phyloP scores from a whole-genome alignment of 2,113 vertebrate species.

The Ophthalmotilapia sp. region DNA sequence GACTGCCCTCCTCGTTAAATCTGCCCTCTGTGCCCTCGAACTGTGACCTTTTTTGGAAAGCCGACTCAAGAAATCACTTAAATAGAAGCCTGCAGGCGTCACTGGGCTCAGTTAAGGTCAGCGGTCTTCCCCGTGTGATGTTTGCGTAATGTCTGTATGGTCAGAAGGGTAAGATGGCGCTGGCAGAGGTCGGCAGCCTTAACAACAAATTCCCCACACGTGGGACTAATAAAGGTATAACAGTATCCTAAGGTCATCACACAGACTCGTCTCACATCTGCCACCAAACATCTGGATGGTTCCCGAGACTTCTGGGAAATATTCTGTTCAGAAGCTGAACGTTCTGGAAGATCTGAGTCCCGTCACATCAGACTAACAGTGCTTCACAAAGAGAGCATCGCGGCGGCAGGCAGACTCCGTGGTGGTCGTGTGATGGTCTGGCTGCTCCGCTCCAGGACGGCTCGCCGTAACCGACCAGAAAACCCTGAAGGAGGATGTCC shows the following conservation, averaged over 20 bases:
- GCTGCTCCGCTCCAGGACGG: not conserved
- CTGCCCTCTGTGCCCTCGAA: not conserved
- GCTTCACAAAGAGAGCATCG: not conserved
- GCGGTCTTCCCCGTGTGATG: not conserved
- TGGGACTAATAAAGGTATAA: not conserved
- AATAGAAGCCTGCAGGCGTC: not conserved
- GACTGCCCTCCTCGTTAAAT: not conserved
- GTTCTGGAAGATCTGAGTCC: not conserved
- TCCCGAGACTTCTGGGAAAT: not conserved
- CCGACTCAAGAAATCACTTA: not conserved
- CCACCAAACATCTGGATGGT: not conserved
- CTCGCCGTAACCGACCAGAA: not conserved
- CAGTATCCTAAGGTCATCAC: rapidly evolving
- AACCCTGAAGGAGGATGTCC: not conserved
- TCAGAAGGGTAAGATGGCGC: not conserved
- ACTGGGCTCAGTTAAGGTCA: not conserved
- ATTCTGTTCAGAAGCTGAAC: not conserved
- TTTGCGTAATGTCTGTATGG: not conserved
- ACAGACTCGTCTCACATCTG: rapidly evolving
- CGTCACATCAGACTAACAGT: not conserved
- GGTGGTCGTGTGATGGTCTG: not conserved
- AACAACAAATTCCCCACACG: not conserved
- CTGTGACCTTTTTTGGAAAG: not conserved
- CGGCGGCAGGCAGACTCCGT: rapidly evolving
- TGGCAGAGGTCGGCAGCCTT: not conserved